phyloP scores from a whole-genome alignment of 2,888 invertebrate genomes.

The Scaptomyza reducta region DNA sequence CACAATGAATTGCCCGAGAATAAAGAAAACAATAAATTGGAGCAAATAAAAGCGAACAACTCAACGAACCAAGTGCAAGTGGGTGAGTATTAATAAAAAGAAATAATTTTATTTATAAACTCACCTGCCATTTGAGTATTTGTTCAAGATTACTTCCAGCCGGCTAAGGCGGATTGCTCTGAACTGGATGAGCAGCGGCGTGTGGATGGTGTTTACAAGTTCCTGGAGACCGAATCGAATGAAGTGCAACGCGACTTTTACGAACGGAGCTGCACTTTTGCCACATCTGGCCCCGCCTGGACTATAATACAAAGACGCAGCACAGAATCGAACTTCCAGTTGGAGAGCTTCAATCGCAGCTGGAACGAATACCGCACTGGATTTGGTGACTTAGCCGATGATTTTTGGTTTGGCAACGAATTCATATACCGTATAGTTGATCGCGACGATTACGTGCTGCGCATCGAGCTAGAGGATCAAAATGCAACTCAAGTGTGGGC shows the following conservation, averaged over 20 bases:
- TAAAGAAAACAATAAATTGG: background rate
- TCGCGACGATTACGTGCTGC: conserved; percentile 83
- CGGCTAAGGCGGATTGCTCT: conserved; percentile 82
- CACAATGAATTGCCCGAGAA: conserved; percentile 28
- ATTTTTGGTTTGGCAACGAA: conserved; percentile 87
- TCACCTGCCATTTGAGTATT: conserved; percentile 27
- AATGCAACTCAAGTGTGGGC: conserved; percentile 85
- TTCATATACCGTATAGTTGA: conserved; percentile 85
- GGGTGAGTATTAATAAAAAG: conserved; percentile 19
- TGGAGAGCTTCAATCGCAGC: conserved; percentile 85
- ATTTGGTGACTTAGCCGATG: conserved; percentile 85
- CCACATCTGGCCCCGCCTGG: conserved; percentile 85
- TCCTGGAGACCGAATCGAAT: conserved; percentile 75
- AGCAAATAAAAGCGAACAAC: background rate
- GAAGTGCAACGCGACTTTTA: conserved; percentile 83
- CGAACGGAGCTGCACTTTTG: conserved; percentile 85
- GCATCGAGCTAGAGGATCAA: conserved; percentile 86
- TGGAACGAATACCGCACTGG: conserved; percentile 86
- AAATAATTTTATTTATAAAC: conserved; percentile 11
- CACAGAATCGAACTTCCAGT: conserved; percentile 55
- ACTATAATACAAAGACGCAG: conserved; percentile 86
- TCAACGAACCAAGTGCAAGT: conserved; percentile 15
- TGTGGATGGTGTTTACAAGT: conserved; percentile 84
- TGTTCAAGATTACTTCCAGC: conserved; percentile 74
- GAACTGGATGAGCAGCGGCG: conserved; percentile 77